Conservation (phyloP, 2,888 invertebrate species). For the Gastracanthus pulcherrimus region DNA sequence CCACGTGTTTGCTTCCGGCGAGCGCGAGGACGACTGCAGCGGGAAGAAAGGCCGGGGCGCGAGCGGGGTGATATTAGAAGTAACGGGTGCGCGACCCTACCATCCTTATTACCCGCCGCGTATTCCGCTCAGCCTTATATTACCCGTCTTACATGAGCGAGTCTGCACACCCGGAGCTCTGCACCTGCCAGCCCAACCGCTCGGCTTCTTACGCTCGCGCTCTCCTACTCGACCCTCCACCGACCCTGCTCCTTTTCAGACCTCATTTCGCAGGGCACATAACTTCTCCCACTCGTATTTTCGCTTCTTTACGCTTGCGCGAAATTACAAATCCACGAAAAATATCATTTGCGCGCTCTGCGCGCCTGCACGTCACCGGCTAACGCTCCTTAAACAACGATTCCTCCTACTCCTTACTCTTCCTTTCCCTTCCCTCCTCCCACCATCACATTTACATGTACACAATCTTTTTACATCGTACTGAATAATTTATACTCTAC, state of each 20-base stretch:
- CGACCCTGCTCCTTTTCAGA: neutral
- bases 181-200: constrained; percentile 33
- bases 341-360: neutral
- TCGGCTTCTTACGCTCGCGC: constrained; percentile 26
- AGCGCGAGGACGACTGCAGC: constrained; percentile 31
- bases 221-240: constrained; percentile 25
- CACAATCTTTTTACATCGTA: too few relatives aligned
- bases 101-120: constrained; percentile 69
- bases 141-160: constrained; percentile 60
- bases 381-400: too few relatives aligned
- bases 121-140: constrained; percentile 67
- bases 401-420: too few relatives aligned
- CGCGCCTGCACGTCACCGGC: too few relatives aligned
- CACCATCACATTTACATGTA: too few relatives aligned
- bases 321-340: constrained; percentile 44
- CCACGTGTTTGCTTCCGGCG: constrained; percentile 30
- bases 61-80: constrained; percentile 70
- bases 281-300: constrained; percentile 65
- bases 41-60: constrained; percentile 1
- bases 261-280: constrained; percentile 65
- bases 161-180: too few relatives aligned
- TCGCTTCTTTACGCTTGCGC: constrained; percentile 53
- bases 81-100: constrained; percentile 68
- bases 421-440: too few relatives aligned
- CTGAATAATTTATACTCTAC: too few relatives aligned